These are phyloP conservation scores for Drosophila triauraria DNA, from an alignment of 1,140 invertebrate species.

Conservation along the genomic window DNA sequence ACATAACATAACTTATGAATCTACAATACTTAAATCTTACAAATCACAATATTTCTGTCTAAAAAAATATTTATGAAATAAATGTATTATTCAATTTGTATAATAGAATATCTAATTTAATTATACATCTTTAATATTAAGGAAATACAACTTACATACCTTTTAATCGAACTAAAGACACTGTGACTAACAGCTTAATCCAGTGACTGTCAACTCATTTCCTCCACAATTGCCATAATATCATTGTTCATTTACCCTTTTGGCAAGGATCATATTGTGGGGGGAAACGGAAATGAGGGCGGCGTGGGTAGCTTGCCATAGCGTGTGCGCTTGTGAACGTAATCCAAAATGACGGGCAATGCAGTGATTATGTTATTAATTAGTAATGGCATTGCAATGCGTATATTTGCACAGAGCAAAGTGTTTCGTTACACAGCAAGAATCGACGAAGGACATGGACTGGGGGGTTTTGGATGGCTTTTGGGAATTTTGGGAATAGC, in stretches of 20 bases:
- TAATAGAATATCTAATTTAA: no score
- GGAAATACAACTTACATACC: no score
- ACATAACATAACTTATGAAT: no score
- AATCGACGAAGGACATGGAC: background rate
- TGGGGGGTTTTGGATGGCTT: background rate
- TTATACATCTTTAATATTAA: no score
- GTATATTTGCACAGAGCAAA: conserved; percentile 68
- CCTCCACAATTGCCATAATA: conserved; percentile 1
- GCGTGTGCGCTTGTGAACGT: conserved; percentile 35
- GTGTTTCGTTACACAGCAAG: conserved; percentile 62
- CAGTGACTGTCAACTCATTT: conserved; percentile 15
- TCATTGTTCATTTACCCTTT: conserved; percentile 7
- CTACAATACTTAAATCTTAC: no score
- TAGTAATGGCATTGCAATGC: conserved; percentile 70
- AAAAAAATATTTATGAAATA: no score
- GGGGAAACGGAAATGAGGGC: background rate
- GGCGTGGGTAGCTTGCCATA: background rate
- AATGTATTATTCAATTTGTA: no score
- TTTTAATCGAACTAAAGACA: background rate
- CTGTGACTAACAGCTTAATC: conserved; percentile 2
- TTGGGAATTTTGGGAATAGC: conserved; percentile 11
- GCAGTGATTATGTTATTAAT: conserved; percentile 80
- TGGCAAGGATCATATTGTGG: conserved; percentile 5
- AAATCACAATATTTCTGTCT: no score
- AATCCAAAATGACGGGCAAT: conserved; percentile 63